Evolutionary conservation across 2,113 vertebrate genomes (phyloP), one percentile per base, ranked within the genome.

Genomic region (Vulpes lagopus): DNA sequence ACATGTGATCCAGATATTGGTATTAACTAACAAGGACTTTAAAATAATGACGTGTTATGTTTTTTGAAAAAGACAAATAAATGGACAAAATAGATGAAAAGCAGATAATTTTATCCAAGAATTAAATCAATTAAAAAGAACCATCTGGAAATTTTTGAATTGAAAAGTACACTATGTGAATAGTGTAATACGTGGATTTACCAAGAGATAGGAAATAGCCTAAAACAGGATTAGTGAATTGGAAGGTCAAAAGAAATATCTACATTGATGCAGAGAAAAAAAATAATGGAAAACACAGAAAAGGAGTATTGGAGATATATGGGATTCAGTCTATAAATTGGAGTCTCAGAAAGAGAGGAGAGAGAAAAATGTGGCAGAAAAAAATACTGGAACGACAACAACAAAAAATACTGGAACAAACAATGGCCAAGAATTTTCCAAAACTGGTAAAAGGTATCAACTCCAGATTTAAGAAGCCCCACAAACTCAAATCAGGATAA

Each of bases 211-310:
- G 32, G 49, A 73, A 94, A 81, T 5, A 67, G 59, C 16, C 30
- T 30, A 76, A 95, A 86, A 81, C n/a, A 78, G 27, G 73, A 69
- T 87, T 43, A n/a, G 49, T 62, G 62, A 95, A 89, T 57, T 64
- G 22, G 20, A 59, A 67, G 1, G 7, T 73, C 20, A 71, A 84
- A 84, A 78, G 53, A 43, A 64, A 57, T 49, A 67, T 83, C 15
- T 62, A 89, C 62, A 79, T 3, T 83, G n/a, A 92, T n/a, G 51
- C n/a, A 92, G 16, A 67, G 22, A 7, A 60, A 71, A 38, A 71
- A 62, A 73, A 73, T 35, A 30, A n/a, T 23, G 14, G 2, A 20
- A 92, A 80, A 69, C 32, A 64, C 17, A 87, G 80, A 65, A 87
- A 92, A 82, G 74, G 17, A 92, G 11, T 81, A 69, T 32, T 92